A percentile compares a stretch with the other conserved stretches of the same genome.
Evolutionary conservation across 2,113 vertebrate genomes (phyloP).

Genomic region (Petroica traversi): DNA sequence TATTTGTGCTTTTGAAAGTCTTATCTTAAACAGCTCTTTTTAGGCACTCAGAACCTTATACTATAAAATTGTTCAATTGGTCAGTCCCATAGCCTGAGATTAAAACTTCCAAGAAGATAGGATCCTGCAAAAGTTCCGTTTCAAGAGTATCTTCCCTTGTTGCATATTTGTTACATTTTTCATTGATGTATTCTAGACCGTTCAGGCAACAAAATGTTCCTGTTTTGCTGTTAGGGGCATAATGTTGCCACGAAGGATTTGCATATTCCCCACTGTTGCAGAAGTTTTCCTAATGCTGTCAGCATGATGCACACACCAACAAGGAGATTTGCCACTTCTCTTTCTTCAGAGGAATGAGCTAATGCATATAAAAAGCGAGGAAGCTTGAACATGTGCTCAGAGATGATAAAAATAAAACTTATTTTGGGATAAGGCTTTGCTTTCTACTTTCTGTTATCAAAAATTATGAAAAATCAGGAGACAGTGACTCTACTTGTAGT

Average conservation of each 20-base stretch:
- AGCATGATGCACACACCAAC: background rate
- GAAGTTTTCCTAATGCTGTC: background rate
- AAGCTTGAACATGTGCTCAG: background rate
- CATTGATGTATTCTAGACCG: background rate
- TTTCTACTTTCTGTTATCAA: background rate
- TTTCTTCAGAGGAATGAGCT: background rate
- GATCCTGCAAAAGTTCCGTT: background rate
- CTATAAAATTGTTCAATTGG: background rate
- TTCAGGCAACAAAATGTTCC: background rate
- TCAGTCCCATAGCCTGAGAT: background rate
- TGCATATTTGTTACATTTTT: background rate
- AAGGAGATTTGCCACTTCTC: background rate
- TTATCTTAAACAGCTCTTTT: background rate
- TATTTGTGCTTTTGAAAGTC: background rate
- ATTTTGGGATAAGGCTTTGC: background rate
- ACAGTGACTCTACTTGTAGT: background rate
- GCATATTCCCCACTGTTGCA: background rate
- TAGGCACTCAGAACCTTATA: background rate
- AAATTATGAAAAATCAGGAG: background rate
- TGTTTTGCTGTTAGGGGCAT: background rate
- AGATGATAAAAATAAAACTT: background rate
- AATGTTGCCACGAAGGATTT: background rate
- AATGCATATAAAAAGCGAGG: rapidly evolving
- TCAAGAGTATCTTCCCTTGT: background rate
- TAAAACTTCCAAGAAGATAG: background rate